A percentile compares a stretch with the other conserved stretches of the same genome.
Evolutionary conservation across 2,113 vertebrate species (phyloP).

Genomic region (Nestor notabilis): DNA sequence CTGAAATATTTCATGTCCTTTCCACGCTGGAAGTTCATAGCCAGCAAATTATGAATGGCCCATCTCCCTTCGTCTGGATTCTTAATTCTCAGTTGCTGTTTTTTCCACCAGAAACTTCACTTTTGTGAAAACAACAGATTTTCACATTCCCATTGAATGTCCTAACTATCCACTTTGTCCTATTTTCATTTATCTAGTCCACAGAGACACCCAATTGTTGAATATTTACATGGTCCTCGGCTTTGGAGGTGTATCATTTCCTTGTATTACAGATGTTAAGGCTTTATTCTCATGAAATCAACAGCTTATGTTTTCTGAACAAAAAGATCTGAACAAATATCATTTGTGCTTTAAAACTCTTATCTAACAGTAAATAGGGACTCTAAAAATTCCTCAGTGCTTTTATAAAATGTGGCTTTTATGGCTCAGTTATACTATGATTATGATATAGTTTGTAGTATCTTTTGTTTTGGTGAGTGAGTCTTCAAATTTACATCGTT

Average conservation of each 20-base stretch:
- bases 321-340: background rate
- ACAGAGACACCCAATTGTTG: background rate
- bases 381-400: background rate
- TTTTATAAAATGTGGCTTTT: background rate
- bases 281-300: background rate
- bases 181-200: background rate
- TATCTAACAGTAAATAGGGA: background rate
- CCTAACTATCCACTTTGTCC: background rate
- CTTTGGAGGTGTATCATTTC: background rate
- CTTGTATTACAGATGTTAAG: background rate
- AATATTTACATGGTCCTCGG: background rate
- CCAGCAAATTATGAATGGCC: background rate
- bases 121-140: background rate
- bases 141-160: background rate
- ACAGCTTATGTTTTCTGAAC: rapidly evolving
- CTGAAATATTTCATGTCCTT: background rate
- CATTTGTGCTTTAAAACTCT: background rate
- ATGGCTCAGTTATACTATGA: background rate
- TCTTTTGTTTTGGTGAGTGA: background rate
- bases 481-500: background rate
- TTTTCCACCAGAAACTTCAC: background rate
- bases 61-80: background rate
- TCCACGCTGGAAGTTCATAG: background rate
- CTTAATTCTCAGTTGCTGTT: background rate
- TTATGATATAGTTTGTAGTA: background rate